Percentiles rank a stretch among this genome's conserved stretches.
Conservation (phyloP, 1,140 invertebrate species). For the Diorhabda elongata region DNA sequence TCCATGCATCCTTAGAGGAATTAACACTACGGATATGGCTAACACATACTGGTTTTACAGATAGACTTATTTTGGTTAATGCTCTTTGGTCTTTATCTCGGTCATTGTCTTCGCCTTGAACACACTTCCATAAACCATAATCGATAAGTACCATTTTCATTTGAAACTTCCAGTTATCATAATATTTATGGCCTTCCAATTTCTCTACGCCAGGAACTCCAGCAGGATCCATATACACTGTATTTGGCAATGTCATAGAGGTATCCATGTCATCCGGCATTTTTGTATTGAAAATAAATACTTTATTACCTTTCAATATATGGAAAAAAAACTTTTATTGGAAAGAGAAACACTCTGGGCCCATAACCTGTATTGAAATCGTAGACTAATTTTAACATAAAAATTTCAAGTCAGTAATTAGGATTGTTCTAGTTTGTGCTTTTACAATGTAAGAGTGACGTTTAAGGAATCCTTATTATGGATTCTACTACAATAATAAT, state of each 20-base stretch:
- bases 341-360: no score
- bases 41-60: conserved; percentile 1
- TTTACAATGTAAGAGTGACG: no score
- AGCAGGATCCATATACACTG: background rate
- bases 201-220: background rate
- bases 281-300: no score
- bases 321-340: no score
- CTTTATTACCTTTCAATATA: no score
- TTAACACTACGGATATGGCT: conserved; percentile 3
- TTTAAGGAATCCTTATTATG: no score
- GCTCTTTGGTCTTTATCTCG: background rate
- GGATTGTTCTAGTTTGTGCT: no score
- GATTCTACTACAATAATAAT: no score
- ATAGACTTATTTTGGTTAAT: background rate
- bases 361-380: no score
- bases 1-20: background rate
- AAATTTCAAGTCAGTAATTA: no score
- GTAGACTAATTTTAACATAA: no score
- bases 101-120: background rate
- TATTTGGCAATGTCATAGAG: background rate
- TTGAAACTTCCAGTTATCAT: conserved; percentile 5
- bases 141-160: background rate
- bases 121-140: background rate
- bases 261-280: no score
- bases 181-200: background rate